Conservation (phyloP, 2,797 vertebrate genomes). For the Synanceia verrucosa region DNA sequence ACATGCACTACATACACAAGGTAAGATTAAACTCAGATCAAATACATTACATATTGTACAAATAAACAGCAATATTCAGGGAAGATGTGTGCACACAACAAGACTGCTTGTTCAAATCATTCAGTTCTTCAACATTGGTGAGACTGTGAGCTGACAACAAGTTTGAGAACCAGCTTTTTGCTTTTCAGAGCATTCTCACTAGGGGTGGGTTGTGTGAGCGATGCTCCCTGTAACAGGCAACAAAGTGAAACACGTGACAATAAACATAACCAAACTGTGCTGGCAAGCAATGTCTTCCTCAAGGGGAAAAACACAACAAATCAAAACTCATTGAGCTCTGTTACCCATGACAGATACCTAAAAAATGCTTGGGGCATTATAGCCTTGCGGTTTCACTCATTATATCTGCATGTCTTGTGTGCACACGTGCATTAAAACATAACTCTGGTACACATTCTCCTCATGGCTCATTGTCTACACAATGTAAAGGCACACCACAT, state of each 20-base stretch:
- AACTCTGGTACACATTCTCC: conserved; percentile 1
- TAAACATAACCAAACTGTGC: background rate
- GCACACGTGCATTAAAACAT: conserved; percentile 40
- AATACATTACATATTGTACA: conserved; percentile 46
- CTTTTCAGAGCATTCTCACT: background rate
- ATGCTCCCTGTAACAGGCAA: conserved; percentile 32
- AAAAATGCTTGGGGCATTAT: background rate
- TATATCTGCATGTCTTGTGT: conserved; percentile 1
- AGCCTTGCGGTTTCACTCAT: conserved; percentile 8
- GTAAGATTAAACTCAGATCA: conserved; percentile 15
- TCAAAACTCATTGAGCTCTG: background rate
- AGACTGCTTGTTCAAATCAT: conserved; percentile 29
- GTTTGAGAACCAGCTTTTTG: conserved; percentile 17
- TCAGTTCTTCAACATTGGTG: background rate
- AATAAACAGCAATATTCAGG: conserved; percentile 47
- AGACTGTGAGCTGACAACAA: background rate
- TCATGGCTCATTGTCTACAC: conserved; percentile 25
- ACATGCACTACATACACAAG: conserved; percentile 54
- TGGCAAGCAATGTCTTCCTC: conserved; percentile 6
- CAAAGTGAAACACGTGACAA: conserved; percentile 33
- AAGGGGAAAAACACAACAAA: conserved; percentile 3
- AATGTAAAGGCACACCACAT: conserved; percentile 21
- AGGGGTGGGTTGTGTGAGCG: background rate
- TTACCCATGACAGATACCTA: background rate
- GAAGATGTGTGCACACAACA: conserved; percentile 24